Evolutionary conservation across 2,888 invertebrate genomes (phyloP).

Genomic region (Byasa hedistus): DNA sequence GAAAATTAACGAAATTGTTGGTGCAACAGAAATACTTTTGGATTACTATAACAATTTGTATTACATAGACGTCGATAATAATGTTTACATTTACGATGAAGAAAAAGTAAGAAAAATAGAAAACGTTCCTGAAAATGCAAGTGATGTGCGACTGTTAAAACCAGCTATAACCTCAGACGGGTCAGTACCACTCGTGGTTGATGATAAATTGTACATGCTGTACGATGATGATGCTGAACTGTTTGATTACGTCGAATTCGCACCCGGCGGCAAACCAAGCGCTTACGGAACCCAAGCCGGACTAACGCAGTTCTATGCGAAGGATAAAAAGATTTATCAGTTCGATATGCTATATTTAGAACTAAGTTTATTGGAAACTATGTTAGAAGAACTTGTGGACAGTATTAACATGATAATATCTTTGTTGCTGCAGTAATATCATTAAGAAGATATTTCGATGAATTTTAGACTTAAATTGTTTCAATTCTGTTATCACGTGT

Average conservation of each 20-base stretch:
- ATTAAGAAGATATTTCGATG: no score
- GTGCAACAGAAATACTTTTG: slow-evolving; percentile 54
- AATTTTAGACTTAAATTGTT: no score
- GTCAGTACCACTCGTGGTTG: slow-evolving; percentile 45
- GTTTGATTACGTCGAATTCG: slow-evolving; percentile 39
- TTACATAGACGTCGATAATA: slow-evolving; percentile 48
- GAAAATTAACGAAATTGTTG: slow-evolving; percentile 44
- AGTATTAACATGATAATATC: no score
- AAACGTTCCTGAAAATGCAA: slow-evolving; percentile 50
- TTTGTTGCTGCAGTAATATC: no score
- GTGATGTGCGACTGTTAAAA: slow-evolving; percentile 44
- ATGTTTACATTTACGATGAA: slow-evolving; percentile 43
- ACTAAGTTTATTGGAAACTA: slow-evolving; percentile 27
- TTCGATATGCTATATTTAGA: slow-evolving; percentile 45
- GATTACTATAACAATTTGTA: slow-evolving; percentile 57
- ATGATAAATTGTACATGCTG: slow-evolving; percentile 45
- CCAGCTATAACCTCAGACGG: slow-evolving; percentile 49
- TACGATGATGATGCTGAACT: slow-evolving; percentile 49
- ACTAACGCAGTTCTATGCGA: slow-evolving; percentile 53
- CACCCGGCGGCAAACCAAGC: slow-evolving; percentile 42
- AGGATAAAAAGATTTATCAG: slow-evolving; percentile 61
- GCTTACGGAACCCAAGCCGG: slow-evolving; percentile 55
- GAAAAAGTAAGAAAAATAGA: slow-evolving; percentile 47
- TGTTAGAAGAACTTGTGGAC: background rate
- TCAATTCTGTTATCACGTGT: no score